Evolutionary conservation across 2,797 vertebrate species (phyloP), one percentile per base, ranked within the genome.

Genomic region (Antennarius maculatus): DNA sequence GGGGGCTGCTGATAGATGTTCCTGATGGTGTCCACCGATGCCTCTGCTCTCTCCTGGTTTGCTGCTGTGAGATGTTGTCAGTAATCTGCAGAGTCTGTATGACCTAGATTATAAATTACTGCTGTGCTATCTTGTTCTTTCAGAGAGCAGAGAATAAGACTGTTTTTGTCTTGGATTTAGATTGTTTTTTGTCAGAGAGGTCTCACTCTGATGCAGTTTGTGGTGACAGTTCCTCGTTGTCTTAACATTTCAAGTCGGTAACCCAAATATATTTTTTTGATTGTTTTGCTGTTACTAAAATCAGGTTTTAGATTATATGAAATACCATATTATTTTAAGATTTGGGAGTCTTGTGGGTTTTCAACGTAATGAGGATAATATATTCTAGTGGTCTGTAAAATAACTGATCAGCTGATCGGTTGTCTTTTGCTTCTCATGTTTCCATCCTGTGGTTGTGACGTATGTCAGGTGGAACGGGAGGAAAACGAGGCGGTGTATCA

Each of bases 401-500:
- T 23, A 23, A 23, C 23, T n/a, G 29, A 31, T 31, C 3, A 34
- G 5, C 2, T 34, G 31, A 34, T 34, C 7, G 10, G 7, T 11
- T 34, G 27, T 28, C 10, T 16, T 4, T 28, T 15, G 2, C 14
- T 7, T 34, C 12, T 53, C 7, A n/a, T 28, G 8, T 64, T 41
- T 52, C 2, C 28, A 0, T 28, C 3, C 7, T 29, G 6, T 61
- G 14, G 16, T 15, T 41, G 4, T 4, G n/a, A 18, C 14, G 43
- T n/a, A 9, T 52, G 29, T 34, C 74, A 91, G 90, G 67, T 96
- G 27, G 93, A 95, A 52, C 85, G 82, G 45, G 95, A 95, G 81
- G 95, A 96, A 65, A 93, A 93, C 0, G 94, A 95, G 75, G 94
- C 88, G 37, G 85, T 94, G 3, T 99, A 95, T 69, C 72, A 84